These are phyloP conservation scores for Drosophila kanapiae DNA, from an alignment of 1,140 invertebrate species.

Conservation along the genomic window DNA sequence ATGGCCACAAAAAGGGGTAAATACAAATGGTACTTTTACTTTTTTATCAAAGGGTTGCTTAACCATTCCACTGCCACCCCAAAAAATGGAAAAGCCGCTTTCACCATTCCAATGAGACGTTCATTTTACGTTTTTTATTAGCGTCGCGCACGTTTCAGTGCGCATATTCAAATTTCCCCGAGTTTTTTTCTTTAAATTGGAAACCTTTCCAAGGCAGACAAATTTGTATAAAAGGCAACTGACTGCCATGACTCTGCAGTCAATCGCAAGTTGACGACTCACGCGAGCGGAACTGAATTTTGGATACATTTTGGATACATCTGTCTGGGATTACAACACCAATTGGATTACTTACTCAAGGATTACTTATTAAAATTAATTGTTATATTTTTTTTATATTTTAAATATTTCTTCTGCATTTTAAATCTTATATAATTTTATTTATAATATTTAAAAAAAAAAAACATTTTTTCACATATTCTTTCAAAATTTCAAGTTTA, in stretches of 20 bases:
- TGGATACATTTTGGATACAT: constrained; percentile 14
- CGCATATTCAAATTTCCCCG: constrained; percentile 76
- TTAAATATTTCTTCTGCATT: neutral
- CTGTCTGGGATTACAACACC: constrained; percentile 9
- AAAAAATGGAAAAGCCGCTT: constrained; percentile 19
- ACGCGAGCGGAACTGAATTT: constrained; percentile 3
- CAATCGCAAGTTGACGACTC: constrained; percentile 42
- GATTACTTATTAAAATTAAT: constrained; percentile 11
- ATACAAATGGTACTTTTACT: neutral
- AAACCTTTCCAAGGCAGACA: constrained; percentile 47
- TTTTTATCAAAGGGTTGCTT: constrained; percentile 67
- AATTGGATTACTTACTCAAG: constrained; percentile 36
- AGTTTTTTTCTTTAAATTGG: constrained; percentile 53
- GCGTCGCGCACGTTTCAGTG: constrained; percentile 42
- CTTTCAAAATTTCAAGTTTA: too few relatives aligned
- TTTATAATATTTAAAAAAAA: too few relatives aligned
- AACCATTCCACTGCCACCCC: constrained; percentile 1
- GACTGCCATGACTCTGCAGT: neutral
- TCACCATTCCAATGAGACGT: constrained; percentile 14
- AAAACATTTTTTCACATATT: too few relatives aligned
- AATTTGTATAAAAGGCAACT: constrained; percentile 59
- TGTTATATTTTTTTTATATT: neutral
- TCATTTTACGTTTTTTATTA: constrained; percentile 36
- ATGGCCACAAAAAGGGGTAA: constrained; percentile 12
- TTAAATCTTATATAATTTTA: too few relatives aligned